Evolutionary conservation across 2,888 invertebrate species (phyloP).

Genomic region (Cataglyphis rosenhaueri): DNA sequence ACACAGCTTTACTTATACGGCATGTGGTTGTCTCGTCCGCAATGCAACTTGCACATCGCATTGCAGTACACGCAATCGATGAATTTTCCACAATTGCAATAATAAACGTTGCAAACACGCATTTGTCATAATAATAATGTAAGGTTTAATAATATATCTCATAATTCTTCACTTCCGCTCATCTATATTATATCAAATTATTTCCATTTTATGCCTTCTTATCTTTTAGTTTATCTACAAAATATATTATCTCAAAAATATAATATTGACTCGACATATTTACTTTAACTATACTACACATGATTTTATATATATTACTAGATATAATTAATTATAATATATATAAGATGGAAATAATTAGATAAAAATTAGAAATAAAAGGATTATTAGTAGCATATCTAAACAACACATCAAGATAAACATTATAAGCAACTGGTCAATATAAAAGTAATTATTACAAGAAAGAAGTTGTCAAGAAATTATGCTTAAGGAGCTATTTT

Average conservation of each 20-base stretch:
- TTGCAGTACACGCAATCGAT: slow-evolving; percentile 44
- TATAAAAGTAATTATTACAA: not conserved
- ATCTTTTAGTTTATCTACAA: not conserved
- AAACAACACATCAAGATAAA: not conserved
- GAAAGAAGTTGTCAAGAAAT: not conserved
- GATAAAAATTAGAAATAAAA: slow-evolving; percentile 16
- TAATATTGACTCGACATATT: not conserved
- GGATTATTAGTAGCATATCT: not conserved
- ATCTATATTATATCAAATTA: slow-evolving; percentile 8
- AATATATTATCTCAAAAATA: not conserved
- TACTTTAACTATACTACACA: not conserved
- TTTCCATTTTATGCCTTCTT: not conserved
- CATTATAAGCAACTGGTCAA: slow-evolving; percentile 9
- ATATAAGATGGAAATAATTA: slow-evolving; percentile 13
- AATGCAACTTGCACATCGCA: slow-evolving; percentile 28
- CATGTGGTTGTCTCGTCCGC: slow-evolving; percentile 36
- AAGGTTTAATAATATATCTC: not conserved
- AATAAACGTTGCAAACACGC: slow-evolving; percentile 26
- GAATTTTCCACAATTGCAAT: slow-evolving; percentile 52
- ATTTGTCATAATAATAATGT: not conserved
- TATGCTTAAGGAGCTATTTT: not conserved
- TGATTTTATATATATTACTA: not conserved
- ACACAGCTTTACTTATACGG: slow-evolving; percentile 47
- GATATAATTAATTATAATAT: not conserved
- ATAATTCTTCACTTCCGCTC: not conserved